These are phyloP conservation scores for Ceratosolen solmsi DNA, from an alignment of 1,140 invertebrate species.

Conservation along the genomic window DNA sequence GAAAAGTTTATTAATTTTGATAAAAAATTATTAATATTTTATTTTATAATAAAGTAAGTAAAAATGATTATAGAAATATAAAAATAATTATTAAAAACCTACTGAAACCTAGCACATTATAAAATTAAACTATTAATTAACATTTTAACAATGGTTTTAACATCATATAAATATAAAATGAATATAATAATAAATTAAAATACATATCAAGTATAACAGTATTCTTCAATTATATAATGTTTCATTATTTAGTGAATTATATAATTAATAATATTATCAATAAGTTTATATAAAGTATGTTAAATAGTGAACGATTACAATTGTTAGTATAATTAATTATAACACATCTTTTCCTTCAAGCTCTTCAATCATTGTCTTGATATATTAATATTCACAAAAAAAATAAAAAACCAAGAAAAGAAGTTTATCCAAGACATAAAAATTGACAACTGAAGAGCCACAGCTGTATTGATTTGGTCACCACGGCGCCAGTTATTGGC, in stretches of 20 bases:
- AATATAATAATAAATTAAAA: no score
- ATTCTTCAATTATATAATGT: no score
- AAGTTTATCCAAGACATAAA: slow-evolving; percentile 77
- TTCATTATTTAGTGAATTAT: neutral
- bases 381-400: slow-evolving; percentile 74
- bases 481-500: slow-evolving; percentile 74
- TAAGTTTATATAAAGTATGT: neutral
- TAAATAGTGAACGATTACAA: neutral
- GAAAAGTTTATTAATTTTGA: no score
- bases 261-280: neutral
- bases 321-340: slow-evolving; percentile 52
- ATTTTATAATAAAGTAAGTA: no score
- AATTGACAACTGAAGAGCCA: slow-evolving; percentile 77
- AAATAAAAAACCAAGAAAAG: slow-evolving; percentile 57
- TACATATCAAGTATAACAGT: no score
- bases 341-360: slow-evolving; percentile 58
- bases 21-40: no score
- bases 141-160: no score
- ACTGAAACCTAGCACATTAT: no score
- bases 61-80: no score
- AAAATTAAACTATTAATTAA: no score
- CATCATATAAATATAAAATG: no score
- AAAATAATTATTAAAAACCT: no score
- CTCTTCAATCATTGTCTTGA: slow-evolving; percentile 64
- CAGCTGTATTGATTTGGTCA: slow-evolving; percentile 78